Base-by-base conservation (phyloP, 1,140 invertebrate species). In the Lordiphosa collinella region DNA sequence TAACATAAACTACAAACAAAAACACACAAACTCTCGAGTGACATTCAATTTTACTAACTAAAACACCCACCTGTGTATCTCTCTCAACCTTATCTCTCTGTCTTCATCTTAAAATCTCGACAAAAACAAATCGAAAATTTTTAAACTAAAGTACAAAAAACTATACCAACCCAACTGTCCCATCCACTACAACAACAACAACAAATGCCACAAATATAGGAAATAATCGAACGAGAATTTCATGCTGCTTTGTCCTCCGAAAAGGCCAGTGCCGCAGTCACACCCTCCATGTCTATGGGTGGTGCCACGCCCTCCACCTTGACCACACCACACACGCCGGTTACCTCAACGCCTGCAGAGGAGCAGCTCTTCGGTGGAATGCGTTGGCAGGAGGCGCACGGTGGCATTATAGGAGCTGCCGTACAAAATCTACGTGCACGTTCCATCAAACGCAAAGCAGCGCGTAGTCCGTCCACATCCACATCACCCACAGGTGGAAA, bases 211-310 rank as follows among this genome's bases (percentile, higher is more conserved):
- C 56, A 64, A 62, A 69, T 71, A 60, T 88, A 88, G 84, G 80
- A 75, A 70, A 69, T 86, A 79, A 89, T 89, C 62, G 86, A 89
- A 79, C 66, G 75, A 67, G 86, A 89, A 89, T 89, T 89, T 84
- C 63, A 86, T 66, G 84, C 86, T 74, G 87, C 79, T 75, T 79
- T 89, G 65, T 88, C 82, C 60, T 88, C 82, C 65, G 79, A 87
- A 85, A 89, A 89, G 86, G 74, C 78, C 64, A 86, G 74, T 52
- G 61, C 61, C 49, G 58, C 59, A 6, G 44, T 51, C 57, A 84
- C 73, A 8, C 63, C 74, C 32, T 57, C 63, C 35, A 74, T 64
- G 61, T 66, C 63, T 25, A 56, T 22, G 16, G 22, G 22, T 25
- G 54, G 58, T 34, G 40, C 53, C 10, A 43, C 54, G 8, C 48